phyloP scores from a whole-genome alignment of 30 jellyfish, hydroid and myxozoan species.

The Aurelia aurita complex sp. Pacific region DNA sequence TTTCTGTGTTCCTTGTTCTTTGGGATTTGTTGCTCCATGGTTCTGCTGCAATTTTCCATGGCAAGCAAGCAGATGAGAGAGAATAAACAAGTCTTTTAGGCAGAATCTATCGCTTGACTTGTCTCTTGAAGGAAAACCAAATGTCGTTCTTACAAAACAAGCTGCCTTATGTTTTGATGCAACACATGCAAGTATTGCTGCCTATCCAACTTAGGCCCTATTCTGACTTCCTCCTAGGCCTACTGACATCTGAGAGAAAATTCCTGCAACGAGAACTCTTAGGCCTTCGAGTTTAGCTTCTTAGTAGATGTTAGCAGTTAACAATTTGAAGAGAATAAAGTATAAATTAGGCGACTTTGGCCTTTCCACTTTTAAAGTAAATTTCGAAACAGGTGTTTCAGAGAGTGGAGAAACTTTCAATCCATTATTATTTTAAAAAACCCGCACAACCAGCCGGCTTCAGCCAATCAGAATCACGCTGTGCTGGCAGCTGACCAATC shows the following conservation, averaged over 20 bases:
- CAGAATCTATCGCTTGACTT: too few relatives aligned
- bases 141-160: too few relatives aligned
- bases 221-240: too few relatives aligned
- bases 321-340: slow-evolving; percentile 24
- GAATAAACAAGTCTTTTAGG: too few relatives aligned
- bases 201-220: too few relatives aligned
- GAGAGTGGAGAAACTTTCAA: slow-evolving; percentile 54
- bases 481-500: slow-evolving; percentile 81
- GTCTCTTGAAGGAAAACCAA: too few relatives aligned
- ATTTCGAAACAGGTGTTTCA: slow-evolving; percentile 77
- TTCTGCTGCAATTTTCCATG: neutral
- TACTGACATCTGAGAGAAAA: too few relatives aligned
- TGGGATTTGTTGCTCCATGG: neutral
- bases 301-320: neutral
- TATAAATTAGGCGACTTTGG: slow-evolving; percentile 62
- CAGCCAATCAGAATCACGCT: slow-evolving; percentile 65
- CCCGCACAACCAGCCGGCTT: slow-evolving; percentile 91
- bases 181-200: too few relatives aligned
- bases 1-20: slow-evolving; percentile 8
- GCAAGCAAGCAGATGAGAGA: too few relatives aligned
- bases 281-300: neutral
- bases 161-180: too few relatives aligned
- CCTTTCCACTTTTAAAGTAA: slow-evolving; percentile 79
- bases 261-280: too few relatives aligned
- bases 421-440: slow-evolving; percentile 77